Percentiles rank a stretch among this genome's conserved stretches.
These are phyloP conservation scores for Pilophorus perplexus DNA, from an alignment of 2,888 invertebrate genomes.

Conservation along the genomic window DNA sequence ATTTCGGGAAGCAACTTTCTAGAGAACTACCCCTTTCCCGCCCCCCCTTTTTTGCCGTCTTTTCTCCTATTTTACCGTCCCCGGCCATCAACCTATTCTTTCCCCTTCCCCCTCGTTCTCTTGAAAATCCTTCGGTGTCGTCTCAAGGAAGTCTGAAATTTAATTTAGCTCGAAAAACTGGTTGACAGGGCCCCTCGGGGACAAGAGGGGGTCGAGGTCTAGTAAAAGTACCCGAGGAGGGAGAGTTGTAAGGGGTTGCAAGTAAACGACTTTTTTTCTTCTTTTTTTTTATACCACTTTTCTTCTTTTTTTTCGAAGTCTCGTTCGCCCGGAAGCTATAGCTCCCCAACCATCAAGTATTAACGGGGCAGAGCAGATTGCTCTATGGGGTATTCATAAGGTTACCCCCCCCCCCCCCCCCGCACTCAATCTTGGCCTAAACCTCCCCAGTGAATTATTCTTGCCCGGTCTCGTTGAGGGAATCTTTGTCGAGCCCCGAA, in stretches of 20 bases:
- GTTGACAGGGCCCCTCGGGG: constrained; percentile 15
- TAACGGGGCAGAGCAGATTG: constrained; percentile 15
- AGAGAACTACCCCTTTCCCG: too few species aligned
- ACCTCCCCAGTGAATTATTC: not conserved
- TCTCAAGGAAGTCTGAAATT: constrained; percentile 10
- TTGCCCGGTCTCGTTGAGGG: not conserved
- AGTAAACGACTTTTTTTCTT: not conserved
- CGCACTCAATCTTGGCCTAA: too few species aligned
- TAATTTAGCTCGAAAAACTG: constrained; percentile 31
- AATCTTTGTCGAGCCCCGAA: too few species aligned
- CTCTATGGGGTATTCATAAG: constrained; percentile 25
- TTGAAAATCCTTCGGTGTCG: constrained; percentile 23
- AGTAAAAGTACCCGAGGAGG: not conserved
- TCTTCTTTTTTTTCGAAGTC: not conserved
- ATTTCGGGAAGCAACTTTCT: constrained; percentile 24
- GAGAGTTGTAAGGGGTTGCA: too few species aligned
- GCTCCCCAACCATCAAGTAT: constrained; percentile 21
- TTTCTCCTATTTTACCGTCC: too few species aligned
- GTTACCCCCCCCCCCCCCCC: not conserved
- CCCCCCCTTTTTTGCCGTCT: too few species aligned
- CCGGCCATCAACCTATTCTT: too few species aligned
- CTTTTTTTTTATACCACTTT: not conserved
- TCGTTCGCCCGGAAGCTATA: not conserved
- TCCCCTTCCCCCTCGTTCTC: constrained; percentile 7
- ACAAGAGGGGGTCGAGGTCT: not conserved